Percentiles rank a stretch among this genome's conserved stretches.
Evolutionary conservation across 2,113 vertebrate species (phyloP).

Genomic region (Bostrychus sinensis): DNA sequence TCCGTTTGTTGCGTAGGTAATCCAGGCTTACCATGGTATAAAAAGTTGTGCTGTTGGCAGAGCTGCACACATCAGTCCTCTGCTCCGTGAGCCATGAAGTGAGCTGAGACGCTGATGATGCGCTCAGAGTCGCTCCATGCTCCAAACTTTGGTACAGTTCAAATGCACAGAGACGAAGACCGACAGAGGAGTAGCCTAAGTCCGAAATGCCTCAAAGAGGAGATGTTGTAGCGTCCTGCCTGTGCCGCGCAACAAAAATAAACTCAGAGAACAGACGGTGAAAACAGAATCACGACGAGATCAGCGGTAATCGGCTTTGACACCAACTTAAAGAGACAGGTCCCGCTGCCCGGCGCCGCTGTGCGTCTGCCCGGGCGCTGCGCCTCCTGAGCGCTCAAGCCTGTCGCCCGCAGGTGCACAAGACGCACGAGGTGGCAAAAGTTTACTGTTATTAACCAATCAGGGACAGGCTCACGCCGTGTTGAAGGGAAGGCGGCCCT

Average conservation of each 20-base stretch:
- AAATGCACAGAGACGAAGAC: neutral
- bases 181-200: neutral
- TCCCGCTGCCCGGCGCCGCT: conserved; percentile 34
- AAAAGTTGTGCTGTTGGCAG: conserved; percentile 59
- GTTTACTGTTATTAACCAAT: neutral
- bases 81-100: neutral
- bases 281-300: conserved; percentile 82
- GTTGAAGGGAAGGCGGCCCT: too few species aligned
- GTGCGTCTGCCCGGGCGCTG: neutral
- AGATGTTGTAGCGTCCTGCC: neutral
- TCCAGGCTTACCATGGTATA: conserved; percentile 50
- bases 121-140: conserved; percentile 13
- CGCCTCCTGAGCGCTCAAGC: conserved; percentile 11
- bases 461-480: neutral
- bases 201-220: neutral
- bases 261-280: conserved; percentile 78
- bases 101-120: too few species aligned
- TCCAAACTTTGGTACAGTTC: conserved; percentile 27
- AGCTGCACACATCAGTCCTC: conserved; percentile 20
- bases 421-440: conserved; percentile 7
- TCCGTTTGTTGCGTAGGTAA: conserved; percentile 39
- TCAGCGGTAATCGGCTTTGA: conserved; percentile 89
- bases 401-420: conserved; percentile 7
- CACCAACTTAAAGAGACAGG: conserved; percentile 84
- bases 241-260: conserved; percentile 48